Evolutionary conservation across 2,888 invertebrate species (phyloP), one percentile per base, ranked within the genome.

Genomic region (Altica lythri): DNA sequence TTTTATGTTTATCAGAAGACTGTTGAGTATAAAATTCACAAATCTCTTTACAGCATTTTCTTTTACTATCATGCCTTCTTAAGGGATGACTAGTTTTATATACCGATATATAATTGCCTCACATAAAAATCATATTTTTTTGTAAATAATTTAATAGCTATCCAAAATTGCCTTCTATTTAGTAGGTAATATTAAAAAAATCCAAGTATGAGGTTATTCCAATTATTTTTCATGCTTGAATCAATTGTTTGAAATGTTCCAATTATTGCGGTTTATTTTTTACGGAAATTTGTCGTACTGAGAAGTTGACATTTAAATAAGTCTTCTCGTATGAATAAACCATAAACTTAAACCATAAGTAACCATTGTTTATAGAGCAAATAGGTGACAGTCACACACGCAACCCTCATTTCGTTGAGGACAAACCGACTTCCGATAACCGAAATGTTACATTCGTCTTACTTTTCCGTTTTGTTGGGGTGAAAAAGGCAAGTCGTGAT

Each of bases 331-430:
- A 57, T 61, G 50, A 61, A 61, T 61, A 61, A 61, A 53, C 48
- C 48, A 59, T 43, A 25, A 55, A 45, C 47, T 58, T 56, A 58
- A 60, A 54, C 54, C 55, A 55, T 57, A 55, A 59, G 57, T 35
- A 57, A 55, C 53, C 53, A 55, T 45, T 59, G 59, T 59, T 53
- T 54, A 53, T 57, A 57, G 55, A 57, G 61, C 60, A 57, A 61
- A 61, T 55, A 61, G 60, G 59, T 58, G 63, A 63, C 59, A 59
- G 51, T 56, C 42, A 51, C 55, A 53, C 61, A 61, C 62, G 63
- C 62, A 63, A 63, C 63, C 64, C 64, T 59, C 48, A 53, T 55
- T 57, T 50, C 52, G 5, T n/a, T 37, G 38, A 46, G 48, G 53
- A 53, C 52, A 59, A 40, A 30, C 42, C 56, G 54, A 30, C 48